Percentiles rank a stretch among this genome's conserved stretches.
These are phyloP conservation scores for Urechis unicinctus DNA, from an alignment of 2,888 invertebrate genomes.

Conservation along the genomic window DNA sequence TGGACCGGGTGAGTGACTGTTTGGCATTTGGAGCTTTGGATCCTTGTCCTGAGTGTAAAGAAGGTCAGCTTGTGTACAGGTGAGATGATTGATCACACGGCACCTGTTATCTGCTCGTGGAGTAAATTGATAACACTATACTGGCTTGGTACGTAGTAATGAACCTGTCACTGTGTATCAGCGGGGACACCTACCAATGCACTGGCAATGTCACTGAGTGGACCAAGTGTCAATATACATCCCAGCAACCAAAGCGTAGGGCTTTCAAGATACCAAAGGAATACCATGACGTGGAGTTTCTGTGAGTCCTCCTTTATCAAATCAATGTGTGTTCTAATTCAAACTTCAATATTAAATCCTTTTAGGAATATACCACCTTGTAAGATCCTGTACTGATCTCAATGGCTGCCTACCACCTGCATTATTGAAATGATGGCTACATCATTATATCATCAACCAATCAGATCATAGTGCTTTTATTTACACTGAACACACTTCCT, in stretches of 20 bases:
- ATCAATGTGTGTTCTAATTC: conserved; percentile 19
- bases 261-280: conserved; percentile 65
- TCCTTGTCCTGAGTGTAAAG: conserved; percentile 71
- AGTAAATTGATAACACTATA: too few relatives aligned
- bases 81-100: conserved; percentile 23
- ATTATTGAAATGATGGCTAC: too few relatives aligned
- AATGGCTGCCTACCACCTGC: too few relatives aligned
- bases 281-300: conserved; percentile 53
- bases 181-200: conserved; percentile 73
- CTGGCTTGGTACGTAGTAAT: too few relatives aligned
- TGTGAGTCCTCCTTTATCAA: conserved; percentile 22
- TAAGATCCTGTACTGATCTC: not conserved
- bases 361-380: not conserved
- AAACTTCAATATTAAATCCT: not conserved
- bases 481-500: too few relatives aligned
- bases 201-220: conserved; percentile 78
- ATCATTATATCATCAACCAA: too few relatives aligned
- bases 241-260: conserved; percentile 66
- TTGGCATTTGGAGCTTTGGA: conserved; percentile 81
- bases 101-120: not conserved
- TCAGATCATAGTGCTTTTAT: too few relatives aligned
- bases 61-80: conserved; percentile 57
- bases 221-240: conserved; percentile 74
- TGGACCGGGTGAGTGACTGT: conserved; percentile 73
- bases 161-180: too few relatives aligned